A percentile compares a stretch with the other conserved stretches of the same genome.
Evolutionary conservation across 2,113 vertebrate species (phyloP).

Genomic region (Anguilla rostrata): DNA sequence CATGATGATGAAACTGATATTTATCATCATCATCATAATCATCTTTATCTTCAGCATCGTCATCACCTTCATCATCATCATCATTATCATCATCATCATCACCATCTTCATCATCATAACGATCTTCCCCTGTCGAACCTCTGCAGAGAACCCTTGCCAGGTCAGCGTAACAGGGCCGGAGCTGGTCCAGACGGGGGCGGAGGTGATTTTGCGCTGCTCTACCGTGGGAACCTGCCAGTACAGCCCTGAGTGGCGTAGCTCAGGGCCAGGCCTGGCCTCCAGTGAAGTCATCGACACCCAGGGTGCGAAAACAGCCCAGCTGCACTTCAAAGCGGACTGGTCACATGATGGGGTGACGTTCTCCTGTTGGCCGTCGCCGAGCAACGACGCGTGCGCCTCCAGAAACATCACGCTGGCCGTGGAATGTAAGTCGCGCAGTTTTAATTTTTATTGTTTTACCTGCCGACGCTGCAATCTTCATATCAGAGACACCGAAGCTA

Average conservation of each 20-base stretch:
- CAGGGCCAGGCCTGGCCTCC: background rate
- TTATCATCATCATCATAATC: background rate
- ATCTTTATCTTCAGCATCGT: too few species aligned
- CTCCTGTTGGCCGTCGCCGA: slow-evolving; percentile 39
- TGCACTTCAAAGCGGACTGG: background rate
- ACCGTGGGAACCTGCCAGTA: slow-evolving; percentile 34
- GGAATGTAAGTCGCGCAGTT: slow-evolving; percentile 47
- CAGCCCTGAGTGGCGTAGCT: background rate
- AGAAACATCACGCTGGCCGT: slow-evolving; percentile 40
- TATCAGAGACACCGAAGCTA: background rate
- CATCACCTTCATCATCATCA: too few species aligned
- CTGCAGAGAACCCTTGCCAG: slow-evolving; percentile 59
- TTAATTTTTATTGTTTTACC: background rate
- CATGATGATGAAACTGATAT: background rate
- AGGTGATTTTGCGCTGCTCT: slow-evolving; percentile 31
- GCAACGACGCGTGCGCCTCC: slow-evolving; percentile 20
- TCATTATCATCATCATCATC: background rate
- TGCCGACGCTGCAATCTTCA: background rate
- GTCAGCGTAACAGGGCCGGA: slow-evolving; percentile 36
- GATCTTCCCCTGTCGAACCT: background rate
- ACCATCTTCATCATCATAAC: background rate
- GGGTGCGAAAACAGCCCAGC: background rate
- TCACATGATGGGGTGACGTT: slow-evolving; percentile 43
- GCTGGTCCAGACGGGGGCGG: background rate
- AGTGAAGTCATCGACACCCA: rapidly evolving